Percentiles rank a stretch among this genome's conserved stretches.
Evolutionary conservation across 2,797 vertebrate genomes (phyloP).

Genomic region (Pagetopsis macropterus): DNA sequence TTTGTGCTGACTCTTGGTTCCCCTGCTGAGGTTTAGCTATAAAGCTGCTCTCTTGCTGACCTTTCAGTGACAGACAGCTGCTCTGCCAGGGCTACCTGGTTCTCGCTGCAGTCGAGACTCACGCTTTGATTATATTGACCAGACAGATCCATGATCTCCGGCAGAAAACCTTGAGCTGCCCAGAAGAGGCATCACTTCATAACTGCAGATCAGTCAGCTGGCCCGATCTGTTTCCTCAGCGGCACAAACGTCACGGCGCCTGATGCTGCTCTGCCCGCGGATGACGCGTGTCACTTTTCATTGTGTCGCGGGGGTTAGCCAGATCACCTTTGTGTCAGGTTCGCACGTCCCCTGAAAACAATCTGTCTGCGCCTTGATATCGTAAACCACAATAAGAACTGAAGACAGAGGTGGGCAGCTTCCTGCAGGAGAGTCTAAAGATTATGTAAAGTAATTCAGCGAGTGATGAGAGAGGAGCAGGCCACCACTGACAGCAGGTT

Average conservation of each 20-base stretch:
- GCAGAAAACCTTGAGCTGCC: slow-evolving; percentile 55
- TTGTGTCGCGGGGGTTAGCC: slow-evolving; percentile 31
- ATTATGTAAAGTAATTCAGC: slow-evolving; percentile 84
- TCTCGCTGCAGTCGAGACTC: slow-evolving; percentile 53
- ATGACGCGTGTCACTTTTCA: slow-evolving; percentile 40
- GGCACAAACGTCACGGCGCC: slow-evolving; percentile 21
- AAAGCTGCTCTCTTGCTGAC: slow-evolving; percentile 53
- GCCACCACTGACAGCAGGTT: slow-evolving; percentile 82
- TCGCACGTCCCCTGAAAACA: slow-evolving; percentile 22
- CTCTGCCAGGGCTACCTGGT: slow-evolving; percentile 32
- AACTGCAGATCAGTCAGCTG: slow-evolving; percentile 51
- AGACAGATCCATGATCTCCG: slow-evolving; percentile 52
- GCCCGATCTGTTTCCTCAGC: background rate
- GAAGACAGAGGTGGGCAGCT: slow-evolving; percentile 51
- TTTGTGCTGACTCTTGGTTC: background rate
- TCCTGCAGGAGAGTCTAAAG: slow-evolving; percentile 69
- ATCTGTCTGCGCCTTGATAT: slow-evolving; percentile 44
- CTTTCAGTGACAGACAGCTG: slow-evolving; percentile 61
- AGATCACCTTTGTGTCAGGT: slow-evolving; percentile 42
- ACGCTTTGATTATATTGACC: slow-evolving; percentile 65
- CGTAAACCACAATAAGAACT: slow-evolving; percentile 62
- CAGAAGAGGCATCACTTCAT: slow-evolving; percentile 52
- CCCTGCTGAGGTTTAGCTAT: slow-evolving; percentile 20
- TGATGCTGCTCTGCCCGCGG: slow-evolving; percentile 17
- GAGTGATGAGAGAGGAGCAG: slow-evolving; percentile 77